These are phyloP conservation scores for Tarsius wallacei DNA, from an alignment of 2,797 vertebrate species.

Conservation along the genomic window DNA sequence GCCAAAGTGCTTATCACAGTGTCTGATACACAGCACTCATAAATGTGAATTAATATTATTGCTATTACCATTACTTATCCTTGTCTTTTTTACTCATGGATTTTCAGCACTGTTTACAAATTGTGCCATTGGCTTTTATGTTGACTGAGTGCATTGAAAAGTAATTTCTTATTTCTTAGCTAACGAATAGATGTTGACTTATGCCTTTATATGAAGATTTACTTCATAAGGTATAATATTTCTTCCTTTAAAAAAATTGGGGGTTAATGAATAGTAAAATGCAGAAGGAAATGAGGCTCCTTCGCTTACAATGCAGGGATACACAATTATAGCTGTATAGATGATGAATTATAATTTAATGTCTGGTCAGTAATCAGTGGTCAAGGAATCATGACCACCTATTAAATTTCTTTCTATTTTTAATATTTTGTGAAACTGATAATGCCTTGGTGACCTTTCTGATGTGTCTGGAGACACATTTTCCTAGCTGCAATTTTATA, in stretches of 20 bases:
- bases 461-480: background rate
- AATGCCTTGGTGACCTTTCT: background rate
- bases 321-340: background rate
- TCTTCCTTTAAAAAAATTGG: background rate
- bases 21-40: background rate
- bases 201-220: slow-evolving; percentile 20
- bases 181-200: slow-evolving; percentile 31
- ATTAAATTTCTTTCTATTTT: background rate
- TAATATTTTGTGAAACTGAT: background rate
- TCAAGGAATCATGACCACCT: background rate
- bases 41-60: background rate
- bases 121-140: background rate
- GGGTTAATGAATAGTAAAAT: background rate
- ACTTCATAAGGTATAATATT: background rate
- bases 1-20: background rate
- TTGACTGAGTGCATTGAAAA: slow-evolving; percentile 31
- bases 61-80: background rate
- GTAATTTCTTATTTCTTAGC: slow-evolving; percentile 24
- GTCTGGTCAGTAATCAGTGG: background rate
- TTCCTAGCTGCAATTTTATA: background rate
- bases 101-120: slow-evolving; percentile 22
- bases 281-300: background rate
- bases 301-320: background rate
- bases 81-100: background rate
- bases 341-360: background rate